These are phyloP conservation scores for Bellardia bayeri DNA, from an alignment of 2,888 invertebrate genomes.

Conservation along the genomic window DNA sequence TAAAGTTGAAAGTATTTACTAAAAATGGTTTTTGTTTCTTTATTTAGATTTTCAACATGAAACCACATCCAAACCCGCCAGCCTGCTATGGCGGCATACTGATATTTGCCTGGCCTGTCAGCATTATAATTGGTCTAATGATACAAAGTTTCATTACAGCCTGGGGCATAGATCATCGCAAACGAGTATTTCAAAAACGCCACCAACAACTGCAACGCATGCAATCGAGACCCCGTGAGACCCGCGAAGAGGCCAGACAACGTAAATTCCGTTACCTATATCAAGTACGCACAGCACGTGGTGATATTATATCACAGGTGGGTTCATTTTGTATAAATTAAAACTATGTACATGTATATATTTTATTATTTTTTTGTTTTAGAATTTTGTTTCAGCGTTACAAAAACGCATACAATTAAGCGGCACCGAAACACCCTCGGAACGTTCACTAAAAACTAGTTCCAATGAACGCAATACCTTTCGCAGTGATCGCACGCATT, in stretches of 20 bases:
- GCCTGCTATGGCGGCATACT: constrained; percentile 84
- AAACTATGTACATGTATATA: neutral
- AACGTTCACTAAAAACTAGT: constrained; percentile 85
- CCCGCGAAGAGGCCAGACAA: constrained; percentile 91
- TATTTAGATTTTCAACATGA: constrained; percentile 82
- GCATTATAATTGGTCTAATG: constrained; percentile 83
- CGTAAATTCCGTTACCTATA: constrained; percentile 94
- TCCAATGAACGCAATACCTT: constrained; percentile 90
- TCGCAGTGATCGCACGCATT: constrained; percentile 90
- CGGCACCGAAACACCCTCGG: constrained; percentile 86
- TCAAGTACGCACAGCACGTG: constrained; percentile 94
- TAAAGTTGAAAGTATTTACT: too few species aligned
- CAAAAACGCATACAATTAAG: constrained; percentile 89
- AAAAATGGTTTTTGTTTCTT: neutral
- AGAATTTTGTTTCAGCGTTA: constrained; percentile 92
- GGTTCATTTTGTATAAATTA: constrained; percentile 43
- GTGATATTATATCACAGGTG: constrained; percentile 95
- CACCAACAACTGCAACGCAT: constrained; percentile 79
- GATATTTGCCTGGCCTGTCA: constrained; percentile 83
- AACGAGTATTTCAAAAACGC: constrained; percentile 80
- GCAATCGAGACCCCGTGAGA: constrained; percentile 88
- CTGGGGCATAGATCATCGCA: constrained; percentile 84
- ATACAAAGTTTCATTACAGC: constrained; percentile 84
- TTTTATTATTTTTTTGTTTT: constrained; percentile 75
- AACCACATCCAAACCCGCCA: constrained; percentile 83